phyloP scores from a whole-genome alignment of 92 coral and sea anemone genomes.

The Nematostella vectensis region DNA sequence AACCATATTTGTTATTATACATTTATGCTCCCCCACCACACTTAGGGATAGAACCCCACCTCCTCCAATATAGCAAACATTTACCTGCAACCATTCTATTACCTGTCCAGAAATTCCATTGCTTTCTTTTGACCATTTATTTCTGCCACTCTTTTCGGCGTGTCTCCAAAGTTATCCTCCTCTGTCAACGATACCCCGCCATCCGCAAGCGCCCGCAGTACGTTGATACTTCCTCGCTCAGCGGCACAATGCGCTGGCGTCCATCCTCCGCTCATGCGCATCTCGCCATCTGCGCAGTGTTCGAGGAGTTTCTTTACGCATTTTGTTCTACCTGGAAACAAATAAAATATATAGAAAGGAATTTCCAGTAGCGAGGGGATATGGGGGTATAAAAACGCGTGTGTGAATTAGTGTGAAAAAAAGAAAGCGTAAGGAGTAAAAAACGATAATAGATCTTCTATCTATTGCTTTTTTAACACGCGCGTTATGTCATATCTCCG shows the following conservation, averaged over 20 bases:
- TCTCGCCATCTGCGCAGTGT: conserved; percentile 77
- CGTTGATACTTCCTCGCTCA: conserved; percentile 64
- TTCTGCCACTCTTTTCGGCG: conserved; percentile 71
- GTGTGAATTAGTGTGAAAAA: too few relatives aligned
- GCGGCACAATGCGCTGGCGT: conserved; percentile 99
- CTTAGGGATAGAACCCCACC: too few relatives aligned
- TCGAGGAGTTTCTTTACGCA: conserved; percentile 68
- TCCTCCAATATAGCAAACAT: too few relatives aligned
- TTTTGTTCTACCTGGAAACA: conserved; percentile 42
- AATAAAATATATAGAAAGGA: background rate
- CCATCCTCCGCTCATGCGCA: conserved; percentile 98
- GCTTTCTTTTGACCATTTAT: conserved; percentile 52
- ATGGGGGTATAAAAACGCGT: too few relatives aligned
- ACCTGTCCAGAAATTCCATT: conserved; percentile 51
- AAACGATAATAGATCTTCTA: too few relatives aligned
- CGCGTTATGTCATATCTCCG: too few relatives aligned
- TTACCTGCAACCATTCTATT: too few relatives aligned
- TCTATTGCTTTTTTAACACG: too few relatives aligned
- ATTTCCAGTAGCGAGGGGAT: background rate
- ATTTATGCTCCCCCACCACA: too few relatives aligned
- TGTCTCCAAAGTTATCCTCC: conserved; percentile 80
- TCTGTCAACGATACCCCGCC: conserved; percentile 49
- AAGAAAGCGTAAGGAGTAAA: too few relatives aligned
- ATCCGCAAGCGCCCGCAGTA: conserved; percentile 67
- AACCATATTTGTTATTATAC: too few relatives aligned